Conservation (phyloP, 2,797 vertebrate genomes). For the Pogoniulus pusillus region DNA sequence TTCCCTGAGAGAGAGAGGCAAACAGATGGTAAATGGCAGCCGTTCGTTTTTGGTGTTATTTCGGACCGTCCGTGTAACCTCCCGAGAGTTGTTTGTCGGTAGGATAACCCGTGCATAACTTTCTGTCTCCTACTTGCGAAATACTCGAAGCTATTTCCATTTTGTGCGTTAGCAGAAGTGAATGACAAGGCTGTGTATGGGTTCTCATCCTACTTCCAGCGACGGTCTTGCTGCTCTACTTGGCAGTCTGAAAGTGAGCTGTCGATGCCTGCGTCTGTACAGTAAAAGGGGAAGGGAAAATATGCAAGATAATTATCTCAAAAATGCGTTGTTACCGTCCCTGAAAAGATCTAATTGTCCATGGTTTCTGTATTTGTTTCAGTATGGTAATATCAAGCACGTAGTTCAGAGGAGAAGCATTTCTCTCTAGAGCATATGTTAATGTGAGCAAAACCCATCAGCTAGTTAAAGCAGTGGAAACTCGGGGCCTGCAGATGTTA, state of each 20-base stretch:
- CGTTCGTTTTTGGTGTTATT: conserved; percentile 27
- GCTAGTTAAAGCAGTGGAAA: not conserved
- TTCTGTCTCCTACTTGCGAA: not conserved
- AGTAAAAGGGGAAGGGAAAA: conserved; percentile 2
- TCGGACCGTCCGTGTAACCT: conserved; percentile 25
- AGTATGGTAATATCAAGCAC: not conserved
- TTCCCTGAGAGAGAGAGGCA: not conserved
- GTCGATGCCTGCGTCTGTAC: not conserved
- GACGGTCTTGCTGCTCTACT: not conserved
- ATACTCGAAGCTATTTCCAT: not conserved
- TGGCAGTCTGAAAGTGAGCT: not conserved
- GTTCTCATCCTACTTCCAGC: not conserved
- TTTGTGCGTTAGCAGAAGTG: not conserved
- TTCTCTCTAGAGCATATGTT: not conserved
- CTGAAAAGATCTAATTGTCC: conserved; percentile 1
- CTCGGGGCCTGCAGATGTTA: not conserved
- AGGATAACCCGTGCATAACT: not conserved
- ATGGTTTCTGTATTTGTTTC: not conserved
- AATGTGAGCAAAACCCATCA: not conserved
- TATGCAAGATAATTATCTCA: not conserved
- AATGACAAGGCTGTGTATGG: not conserved
- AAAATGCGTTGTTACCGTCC: not conserved
- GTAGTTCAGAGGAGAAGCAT: not conserved
- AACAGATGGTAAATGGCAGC: conserved; percentile 63
- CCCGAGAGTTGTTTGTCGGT: not conserved